Percentiles rank a stretch among this genome's conserved stretches.
Conservation (phyloP, 2,797 vertebrate genomes). For the Tenualosa thibaudeaui region DNA sequence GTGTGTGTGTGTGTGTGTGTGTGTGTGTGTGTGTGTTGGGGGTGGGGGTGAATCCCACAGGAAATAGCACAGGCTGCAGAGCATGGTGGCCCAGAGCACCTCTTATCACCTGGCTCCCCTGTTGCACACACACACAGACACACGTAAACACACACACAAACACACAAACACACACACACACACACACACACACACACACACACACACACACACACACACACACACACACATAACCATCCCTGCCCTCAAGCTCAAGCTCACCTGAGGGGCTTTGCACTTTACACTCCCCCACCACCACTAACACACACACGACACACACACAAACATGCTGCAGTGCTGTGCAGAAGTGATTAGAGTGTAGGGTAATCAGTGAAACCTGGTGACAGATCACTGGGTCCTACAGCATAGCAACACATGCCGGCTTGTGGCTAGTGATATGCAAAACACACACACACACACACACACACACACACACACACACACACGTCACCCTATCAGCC, state of each 20-base stretch:
- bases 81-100: neutral
- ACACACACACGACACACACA: neutral
- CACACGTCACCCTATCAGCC: neutral
- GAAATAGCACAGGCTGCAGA: neutral
- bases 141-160: conserved; percentile 2
- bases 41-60: neutral
- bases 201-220: neutral
- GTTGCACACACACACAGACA: neutral
- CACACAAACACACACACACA: conserved; percentile 1
- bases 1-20: conserved; percentile 21
- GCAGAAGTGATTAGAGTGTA: conserved; percentile 8
- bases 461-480: neutral
- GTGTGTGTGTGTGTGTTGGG: neutral
- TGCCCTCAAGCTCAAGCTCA: neutral
- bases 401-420: neutral
- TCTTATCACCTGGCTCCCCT: neutral
- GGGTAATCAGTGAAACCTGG: conserved; percentile 2
- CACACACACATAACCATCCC: neutral
- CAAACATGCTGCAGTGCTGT: conserved; percentile 3
- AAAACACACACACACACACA: neutral
- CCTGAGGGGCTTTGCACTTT: neutral
- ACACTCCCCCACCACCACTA: neutral
- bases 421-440: conserved; percentile 17
- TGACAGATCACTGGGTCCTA: conserved; percentile 9
- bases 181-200: too few species aligned